Base-by-base conservation (phyloP, 2,113 vertebrate genomes). In the Sinocyclocheilus maitianheensis region DNA sequence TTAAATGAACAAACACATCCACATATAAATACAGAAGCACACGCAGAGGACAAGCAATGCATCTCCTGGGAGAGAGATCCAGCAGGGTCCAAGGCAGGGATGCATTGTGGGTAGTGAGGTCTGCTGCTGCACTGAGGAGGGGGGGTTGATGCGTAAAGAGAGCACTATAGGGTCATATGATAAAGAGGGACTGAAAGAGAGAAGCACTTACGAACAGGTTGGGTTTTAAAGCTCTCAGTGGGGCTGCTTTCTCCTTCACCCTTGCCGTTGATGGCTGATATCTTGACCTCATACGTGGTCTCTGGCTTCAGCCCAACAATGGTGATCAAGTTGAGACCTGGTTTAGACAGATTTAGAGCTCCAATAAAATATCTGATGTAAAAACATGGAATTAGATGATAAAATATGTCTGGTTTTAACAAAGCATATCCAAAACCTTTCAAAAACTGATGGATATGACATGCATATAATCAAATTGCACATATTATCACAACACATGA, bases 251-350 rank as follows among this genome's bases (percentile, higher is more conserved):
- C 98, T 0, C 98, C 96, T 83, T 96, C 93, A 0, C 98, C 98
- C 87, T 99, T 99, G 90, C 98, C 98, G 0, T 99, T 99, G 92
- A 99, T 95, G 7, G 98, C 98, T 0, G 96, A 97, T 93, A 99
- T 95, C 67, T 94, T 96, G 84, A 99, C 93, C 0, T 96, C 93
- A 0, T 99, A 99, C 2, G 81, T 92, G 0, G 97, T 98, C 91
- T 99, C 97, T 0, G 98, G 97, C 89, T 93, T 97, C 90, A 99
- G 94, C 84, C 96, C 96, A 1, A 83, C 84, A 82, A 99, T 97
- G 87, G 95, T 96, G 93, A 99, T 94, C 1, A 65, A 48, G 71
- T 93, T 94, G 84, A 89, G 62, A 60, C 89, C 94, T 95, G 92
- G 53, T 2, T 84, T 65, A 83, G 53, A 0, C 37, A 83, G 12